These are phyloP conservation scores for Lithobius niger DNA, from an alignment of 1,140 invertebrate genomes.

Conservation along the genomic window DNA sequence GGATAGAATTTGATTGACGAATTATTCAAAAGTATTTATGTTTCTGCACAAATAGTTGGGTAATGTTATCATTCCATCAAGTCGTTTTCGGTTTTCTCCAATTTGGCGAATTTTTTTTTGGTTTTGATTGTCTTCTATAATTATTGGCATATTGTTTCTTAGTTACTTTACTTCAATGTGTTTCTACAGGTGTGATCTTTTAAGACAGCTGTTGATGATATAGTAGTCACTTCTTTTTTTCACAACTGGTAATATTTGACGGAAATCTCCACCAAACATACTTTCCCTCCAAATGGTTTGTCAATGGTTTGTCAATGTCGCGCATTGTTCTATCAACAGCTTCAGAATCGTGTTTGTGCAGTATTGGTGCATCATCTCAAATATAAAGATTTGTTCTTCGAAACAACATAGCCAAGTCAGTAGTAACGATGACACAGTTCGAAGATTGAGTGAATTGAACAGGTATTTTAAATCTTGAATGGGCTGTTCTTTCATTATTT, in stretches of 20 bases:
- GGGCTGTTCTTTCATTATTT: neutral
- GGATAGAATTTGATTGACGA: neutral
- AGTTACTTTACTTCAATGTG: neutral
- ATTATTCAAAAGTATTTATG: neutral
- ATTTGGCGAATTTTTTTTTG: neutral
- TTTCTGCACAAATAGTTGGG: neutral
- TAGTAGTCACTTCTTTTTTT: neutral
- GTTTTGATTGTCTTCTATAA: neutral
- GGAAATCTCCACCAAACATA: slow-evolving; percentile 2
- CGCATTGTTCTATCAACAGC: neutral
- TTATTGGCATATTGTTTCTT: neutral
- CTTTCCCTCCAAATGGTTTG: neutral
- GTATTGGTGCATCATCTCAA: neutral
- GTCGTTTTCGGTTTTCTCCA: neutral
- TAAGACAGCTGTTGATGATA: neutral
- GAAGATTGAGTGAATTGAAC: neutral
- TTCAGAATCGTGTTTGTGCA: neutral
- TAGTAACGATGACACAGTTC: neutral
- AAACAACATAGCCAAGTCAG: neutral
- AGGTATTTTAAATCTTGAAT: slow-evolving; percentile 1
- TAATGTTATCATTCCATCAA: neutral
- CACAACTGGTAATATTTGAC: neutral
- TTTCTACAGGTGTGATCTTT: neutral
- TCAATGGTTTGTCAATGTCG: neutral
- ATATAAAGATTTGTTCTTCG: neutral